A percentile compares a stretch with the other conserved stretches of the same genome.
These are phyloP conservation scores for Nomada flava DNA, from an alignment of 2,888 invertebrate species.

Conservation along the genomic window DNA sequence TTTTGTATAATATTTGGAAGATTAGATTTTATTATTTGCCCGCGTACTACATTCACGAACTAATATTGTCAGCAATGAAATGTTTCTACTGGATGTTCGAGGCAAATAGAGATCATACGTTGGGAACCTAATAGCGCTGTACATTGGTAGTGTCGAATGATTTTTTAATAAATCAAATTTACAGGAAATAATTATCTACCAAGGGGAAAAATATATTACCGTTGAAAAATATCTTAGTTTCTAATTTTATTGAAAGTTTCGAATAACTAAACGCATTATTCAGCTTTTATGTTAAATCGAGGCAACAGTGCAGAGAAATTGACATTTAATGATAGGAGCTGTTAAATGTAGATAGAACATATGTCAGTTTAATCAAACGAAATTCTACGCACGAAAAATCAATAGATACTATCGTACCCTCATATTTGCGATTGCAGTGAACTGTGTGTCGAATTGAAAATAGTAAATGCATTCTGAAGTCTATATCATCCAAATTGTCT, in stretches of 20 bases:
- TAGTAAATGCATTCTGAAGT: constrained; percentile 12
- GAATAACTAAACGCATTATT: no score
- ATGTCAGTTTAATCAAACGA: not conserved
- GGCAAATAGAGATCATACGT: constrained; percentile 2
- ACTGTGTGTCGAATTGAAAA: constrained; percentile 5
- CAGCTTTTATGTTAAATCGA: no score
- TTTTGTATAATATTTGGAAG: constrained; percentile 42
- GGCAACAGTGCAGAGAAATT: no score
- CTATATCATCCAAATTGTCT: constrained; percentile 5
- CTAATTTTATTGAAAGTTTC: no score
- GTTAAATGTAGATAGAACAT: not conserved
- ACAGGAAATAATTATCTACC: no score
- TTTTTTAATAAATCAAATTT: not conserved
- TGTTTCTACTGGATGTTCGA: not conserved
- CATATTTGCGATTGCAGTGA: constrained; percentile 29
- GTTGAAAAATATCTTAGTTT: not conserved
- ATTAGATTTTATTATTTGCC: constrained; percentile 43
- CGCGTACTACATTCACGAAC: not conserved
- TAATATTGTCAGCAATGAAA: not conserved
- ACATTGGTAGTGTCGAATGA: not conserved
- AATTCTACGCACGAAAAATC: constrained; percentile 21
- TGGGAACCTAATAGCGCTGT: no score
- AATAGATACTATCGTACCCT: constrained; percentile 25
- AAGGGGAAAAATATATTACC: not conserved
- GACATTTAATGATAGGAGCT: not conserved